Evolutionary conservation across 1,140 invertebrate genomes (phyloP), one percentile per base, ranked within the genome.

Genomic region (Paralvinella palmiformis): DNA sequence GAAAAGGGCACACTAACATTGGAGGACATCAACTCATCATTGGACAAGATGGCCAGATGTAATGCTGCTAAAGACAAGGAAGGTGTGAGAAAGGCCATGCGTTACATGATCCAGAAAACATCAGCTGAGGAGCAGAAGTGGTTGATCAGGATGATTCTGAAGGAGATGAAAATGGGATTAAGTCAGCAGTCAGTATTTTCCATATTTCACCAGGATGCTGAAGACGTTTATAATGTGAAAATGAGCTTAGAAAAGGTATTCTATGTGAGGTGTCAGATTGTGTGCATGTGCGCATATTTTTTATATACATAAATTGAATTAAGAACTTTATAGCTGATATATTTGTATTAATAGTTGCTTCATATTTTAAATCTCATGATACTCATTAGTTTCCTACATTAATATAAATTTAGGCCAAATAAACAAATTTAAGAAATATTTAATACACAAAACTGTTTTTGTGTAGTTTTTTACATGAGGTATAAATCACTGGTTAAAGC

Each of bases 141-240:
- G 92, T 78, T 96, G 0, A 89, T 94, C 2, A 80, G 91, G 66
- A 87, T 95, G 24, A 84, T 96, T 37, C 74, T 95, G 2, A 94
- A 94, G 79, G 86, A 91, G 56, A 79, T 94, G 71, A 86, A 85
- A 71, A 76, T 5, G 59, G 77, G 77, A 1, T 63, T 80, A 53
- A 85, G 87, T 15, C 84, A 86, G 64, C 85, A 85, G 45, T 85
- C 84, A 33, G 87, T 95, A 44, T 84, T 96, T 50, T 94, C 62
- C 31, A 74, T 83, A 7, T 88, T 87, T 76, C 92, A 97, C 82
- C 84, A 85, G 0, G 87, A 94, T 82, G 93, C 91, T 1, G 85
- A 86, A 36, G 87, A 91, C 33, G 81, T 89, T 17, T 94, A 86
- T 73, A 85, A 88, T 73, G 86, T 86, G 2, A 88, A 85, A 72